Base-by-base conservation (phyloP, 2,888 invertebrate species). In the Germaria angustata region DNA sequence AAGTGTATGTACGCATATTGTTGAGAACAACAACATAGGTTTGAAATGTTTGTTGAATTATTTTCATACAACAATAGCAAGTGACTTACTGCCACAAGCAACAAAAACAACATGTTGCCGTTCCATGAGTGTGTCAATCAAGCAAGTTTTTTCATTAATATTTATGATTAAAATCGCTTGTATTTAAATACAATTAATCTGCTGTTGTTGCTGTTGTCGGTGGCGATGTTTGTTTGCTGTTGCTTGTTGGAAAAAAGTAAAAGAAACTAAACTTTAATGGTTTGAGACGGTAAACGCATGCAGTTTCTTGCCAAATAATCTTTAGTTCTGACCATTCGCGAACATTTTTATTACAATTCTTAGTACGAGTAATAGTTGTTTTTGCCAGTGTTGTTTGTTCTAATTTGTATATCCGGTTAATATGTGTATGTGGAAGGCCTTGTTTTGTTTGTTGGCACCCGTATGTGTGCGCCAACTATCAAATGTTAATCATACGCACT, bases 61-160 rank as follows among this genome's bases (percentile, higher is more conserved):
- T 46, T 46, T 39, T 15, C n/a, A 71, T 22, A 32, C 28, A 55
- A 39, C 24, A 51, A 66, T 22, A 57, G 24, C 46, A 39, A 57
- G 15, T 41, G 34, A 46, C 7, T 66, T 34, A 34, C 32, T 51
- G 32, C 24, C 44, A 22, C 41, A 77, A 85, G 81, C 84, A 86
- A 86, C 51, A 68, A 46, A 32, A 65, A 51, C n/a, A 20, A 51
- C 41, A 69, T 41, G 20, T 87, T 86, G 86, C 84, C 87, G 85
- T 84, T 84, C 32, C 13, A 36, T 51, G 84, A 88, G 39, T 59
- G 55, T 75, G 65, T 66, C 63, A 59, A 76, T 75, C 75, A 66
- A 66, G 32, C 79, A 44, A 51, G 73, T 63, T 79, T 71, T 55
- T 55, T 39, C 39, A 78, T 73, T 57, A 69, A 81, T 51, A 59